Evolutionary conservation across 2,888 invertebrate species (phyloP), one percentile per base, ranked within the genome.

Genomic region (Torymus tubicola): DNA sequence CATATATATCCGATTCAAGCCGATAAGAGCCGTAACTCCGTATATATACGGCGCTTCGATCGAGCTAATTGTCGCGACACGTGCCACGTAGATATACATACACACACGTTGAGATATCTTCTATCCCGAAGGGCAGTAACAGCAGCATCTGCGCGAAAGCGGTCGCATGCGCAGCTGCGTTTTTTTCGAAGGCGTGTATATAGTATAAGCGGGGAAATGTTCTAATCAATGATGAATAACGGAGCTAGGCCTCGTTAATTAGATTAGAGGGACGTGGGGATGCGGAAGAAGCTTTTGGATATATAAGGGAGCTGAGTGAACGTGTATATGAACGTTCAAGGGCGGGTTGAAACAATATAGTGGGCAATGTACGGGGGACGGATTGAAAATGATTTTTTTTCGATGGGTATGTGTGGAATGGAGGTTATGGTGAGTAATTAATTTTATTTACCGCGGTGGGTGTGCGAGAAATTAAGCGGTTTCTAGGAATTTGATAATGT

Each of bases 211-310:
- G 24, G 74, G 52, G 58, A 63, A 67, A 67, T 58, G 55, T 63
- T 77, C 65, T 78, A 78, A 78, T 78, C 71, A 78, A 71, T 65
- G 71, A 60, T 60, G 65, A 78, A 76, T 67, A 67, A 63, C 50
- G 60, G 70, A 18, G 60, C 58, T 42, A 58, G 53, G 42, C 18
- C 12, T 11, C 69, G 69, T 77, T 77, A 70, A 77, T 77, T 70
- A 69, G 63, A 70, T 77, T 68, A 68, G 63, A 73, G 64, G 16
- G 31, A 31, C 31, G 4, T 31, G 5, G 57, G 31, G 11, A n/a
- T 31, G n/a, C n/a, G 13, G 55, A 14, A 57, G 55, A 31, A 31
- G 31, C 18, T 4, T 31, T 31, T 31, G 31, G 31, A 31, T 2
- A 31, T 2, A 31, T 2, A 31, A 31, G 31, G 31, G 31, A 31